A percentile compares a stretch with the other conserved stretches of the same genome.
Evolutionary conservation across 1,140 invertebrate species (phyloP).

Genomic region (Diuraphis noxia): DNA sequence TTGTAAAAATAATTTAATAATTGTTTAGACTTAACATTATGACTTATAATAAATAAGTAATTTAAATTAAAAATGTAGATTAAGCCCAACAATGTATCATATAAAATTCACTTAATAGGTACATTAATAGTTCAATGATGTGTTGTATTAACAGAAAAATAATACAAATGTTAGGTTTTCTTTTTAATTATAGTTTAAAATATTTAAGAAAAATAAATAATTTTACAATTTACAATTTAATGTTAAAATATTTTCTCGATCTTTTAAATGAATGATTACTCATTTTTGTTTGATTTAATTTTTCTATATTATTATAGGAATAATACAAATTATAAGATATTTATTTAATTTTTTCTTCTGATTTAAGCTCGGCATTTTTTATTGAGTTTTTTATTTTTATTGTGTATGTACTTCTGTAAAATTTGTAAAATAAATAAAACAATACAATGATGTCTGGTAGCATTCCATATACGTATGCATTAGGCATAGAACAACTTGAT

Average conservation of each 20-base stretch:
- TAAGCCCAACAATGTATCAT: neutral
- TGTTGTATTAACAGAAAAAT: neutral
- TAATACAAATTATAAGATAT: neutral
- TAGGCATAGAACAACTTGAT: constrained; percentile 65
- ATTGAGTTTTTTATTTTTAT: constrained; percentile 17
- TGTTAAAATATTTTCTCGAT: neutral
- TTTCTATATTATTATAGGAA: neutral
- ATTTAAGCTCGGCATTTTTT: constrained; percentile 33
- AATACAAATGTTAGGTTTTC: constrained; percentile 54
- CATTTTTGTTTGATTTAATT: neutral
- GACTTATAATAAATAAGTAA: neutral
- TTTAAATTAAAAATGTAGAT: neutral
- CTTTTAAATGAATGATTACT: neutral
- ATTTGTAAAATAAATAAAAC: constrained; percentile 73
- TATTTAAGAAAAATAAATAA: neutral
- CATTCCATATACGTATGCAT: constrained; percentile 63
- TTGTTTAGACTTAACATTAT: neutral
- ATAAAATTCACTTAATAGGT: neutral
- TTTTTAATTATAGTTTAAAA: constrained; percentile 32
- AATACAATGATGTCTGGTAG: constrained; percentile 68
- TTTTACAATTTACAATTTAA: neutral
- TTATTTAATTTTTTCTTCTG: constrained; percentile 6
- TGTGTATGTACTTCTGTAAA: constrained; percentile 66
- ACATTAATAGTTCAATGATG: neutral
- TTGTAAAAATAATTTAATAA: neutral